These are phyloP conservation scores for Tetragnatha montana DNA, from an alignment of 2,888 invertebrate species.

Conservation along the genomic window DNA sequence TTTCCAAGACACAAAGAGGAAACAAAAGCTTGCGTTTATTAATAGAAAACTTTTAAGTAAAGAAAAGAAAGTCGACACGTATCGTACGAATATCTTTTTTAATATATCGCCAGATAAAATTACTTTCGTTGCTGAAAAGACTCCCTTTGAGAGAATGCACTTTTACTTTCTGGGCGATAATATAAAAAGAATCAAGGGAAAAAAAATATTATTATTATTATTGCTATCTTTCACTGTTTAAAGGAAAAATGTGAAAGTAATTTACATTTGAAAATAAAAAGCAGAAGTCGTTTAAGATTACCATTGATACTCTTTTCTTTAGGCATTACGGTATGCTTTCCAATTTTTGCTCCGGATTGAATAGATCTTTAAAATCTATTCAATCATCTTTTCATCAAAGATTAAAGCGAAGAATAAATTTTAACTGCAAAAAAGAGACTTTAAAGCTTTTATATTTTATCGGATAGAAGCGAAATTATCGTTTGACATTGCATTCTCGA, in stretches of 20 bases:
- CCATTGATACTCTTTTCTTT: slow-evolving; percentile 2
- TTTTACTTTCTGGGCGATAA: background rate
- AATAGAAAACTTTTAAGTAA: slow-evolving; percentile 13
- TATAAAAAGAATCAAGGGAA: background rate
- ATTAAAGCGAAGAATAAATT: background rate
- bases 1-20: slow-evolving; percentile 13
- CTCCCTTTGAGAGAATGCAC: background rate
- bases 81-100: background rate
- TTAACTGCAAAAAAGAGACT: background rate
- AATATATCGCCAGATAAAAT: background rate
- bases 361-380: background rate
- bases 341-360: slow-evolving; percentile 7
- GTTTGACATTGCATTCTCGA: slow-evolving; percentile 7
- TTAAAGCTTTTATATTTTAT: slow-evolving; percentile 7
- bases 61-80: slow-evolving; percentile 17
- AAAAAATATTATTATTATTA: background rate
- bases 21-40: slow-evolving; percentile 24
- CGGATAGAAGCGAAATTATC: background rate
- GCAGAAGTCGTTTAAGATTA: slow-evolving; percentile 11
- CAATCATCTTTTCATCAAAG: background rate
- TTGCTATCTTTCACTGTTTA: slow-evolving; percentile 8
- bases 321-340: too few relatives aligned
- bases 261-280: slow-evolving; percentile 39
- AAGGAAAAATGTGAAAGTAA: slow-evolving; percentile 30
- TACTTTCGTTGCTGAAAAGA: background rate